Evolutionary conservation across 64 coral and sea anemone species (phyloP).

Genomic region (Exaiptasia diaphana): DNA sequence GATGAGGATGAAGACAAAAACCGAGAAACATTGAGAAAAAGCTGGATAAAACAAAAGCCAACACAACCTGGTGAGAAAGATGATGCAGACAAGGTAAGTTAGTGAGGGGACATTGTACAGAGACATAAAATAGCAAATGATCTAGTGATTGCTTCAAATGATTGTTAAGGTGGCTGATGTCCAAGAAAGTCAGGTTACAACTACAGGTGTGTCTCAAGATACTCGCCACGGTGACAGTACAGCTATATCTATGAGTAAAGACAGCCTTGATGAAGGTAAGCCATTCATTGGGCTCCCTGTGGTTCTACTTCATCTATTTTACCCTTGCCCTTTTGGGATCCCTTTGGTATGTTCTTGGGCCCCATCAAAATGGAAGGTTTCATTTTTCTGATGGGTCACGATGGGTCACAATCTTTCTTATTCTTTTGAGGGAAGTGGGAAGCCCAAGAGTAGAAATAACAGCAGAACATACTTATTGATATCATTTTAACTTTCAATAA

Average conservation of each 20-base stretch:
- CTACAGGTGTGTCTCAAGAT: background rate
- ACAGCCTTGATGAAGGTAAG: conserved; percentile 87
- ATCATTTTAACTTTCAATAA: too few relatives aligned
- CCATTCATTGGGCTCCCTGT: too few relatives aligned
- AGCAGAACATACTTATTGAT: too few relatives aligned
- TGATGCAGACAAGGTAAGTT: background rate
- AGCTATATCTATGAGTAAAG: conserved; percentile 90
- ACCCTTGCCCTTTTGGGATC: too few relatives aligned
- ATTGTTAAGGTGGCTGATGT: background rate
- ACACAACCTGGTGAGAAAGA: background rate
- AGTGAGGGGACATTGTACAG: background rate
- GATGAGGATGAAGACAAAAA: conserved; percentile 34
- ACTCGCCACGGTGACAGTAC: conserved; percentile 38
- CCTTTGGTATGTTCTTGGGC: too few relatives aligned
- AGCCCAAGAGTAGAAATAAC: too few relatives aligned
- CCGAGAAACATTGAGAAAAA: conserved; percentile 41
- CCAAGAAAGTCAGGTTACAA: background rate
- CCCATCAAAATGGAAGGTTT: too few relatives aligned
- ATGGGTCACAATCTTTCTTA: too few relatives aligned
- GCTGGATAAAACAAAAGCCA: conserved; percentile 74
- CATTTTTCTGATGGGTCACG: too few relatives aligned
- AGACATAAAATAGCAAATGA: background rate
- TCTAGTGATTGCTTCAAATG: background rate
- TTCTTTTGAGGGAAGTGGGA: too few relatives aligned
- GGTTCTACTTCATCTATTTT: too few relatives aligned